Evolutionary conservation across 2,113 vertebrate species (phyloP).

Genomic region (Pundamilia nyererei): DNA sequence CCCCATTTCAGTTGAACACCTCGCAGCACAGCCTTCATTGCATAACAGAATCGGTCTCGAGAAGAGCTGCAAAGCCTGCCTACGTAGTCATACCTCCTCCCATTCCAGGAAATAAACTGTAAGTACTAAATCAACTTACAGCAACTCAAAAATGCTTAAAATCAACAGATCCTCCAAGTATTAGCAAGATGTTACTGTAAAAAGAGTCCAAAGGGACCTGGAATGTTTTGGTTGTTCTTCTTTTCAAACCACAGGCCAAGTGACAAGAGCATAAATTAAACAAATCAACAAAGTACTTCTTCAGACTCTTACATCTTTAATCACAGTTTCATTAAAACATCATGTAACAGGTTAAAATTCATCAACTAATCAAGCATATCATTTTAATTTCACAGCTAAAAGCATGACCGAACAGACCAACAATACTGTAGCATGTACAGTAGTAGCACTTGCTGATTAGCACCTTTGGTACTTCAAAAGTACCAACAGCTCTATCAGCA

Average conservation of each 20-base stretch:
- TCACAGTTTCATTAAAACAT: not conserved
- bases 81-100: not conserved
- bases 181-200: not conserved
- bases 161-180: not conserved
- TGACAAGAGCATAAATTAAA: not conserved
- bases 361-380: not conserved
- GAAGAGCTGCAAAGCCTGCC: not conserved
- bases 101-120: not conserved
- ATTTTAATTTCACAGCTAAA: not conserved
- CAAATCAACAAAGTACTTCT: not conserved
- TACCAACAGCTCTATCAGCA: not conserved
- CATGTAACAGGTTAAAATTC: not conserved
- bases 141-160: fast-evolving
- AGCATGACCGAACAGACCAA: not conserved
- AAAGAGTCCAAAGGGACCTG: fast-evolving
- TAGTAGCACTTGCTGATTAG: not conserved
- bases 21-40: not conserved
- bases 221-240: not conserved
- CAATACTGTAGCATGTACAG: not conserved
- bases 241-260: fast-evolving
- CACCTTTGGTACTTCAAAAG: not conserved
- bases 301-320: not conserved
- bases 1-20: not conserved
- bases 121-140: not conserved
- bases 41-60: not conserved